These are phyloP conservation scores for Liopterus haemorrhoidalis DNA, from an alignment of 2,888 invertebrate genomes.

Conservation along the genomic window DNA sequence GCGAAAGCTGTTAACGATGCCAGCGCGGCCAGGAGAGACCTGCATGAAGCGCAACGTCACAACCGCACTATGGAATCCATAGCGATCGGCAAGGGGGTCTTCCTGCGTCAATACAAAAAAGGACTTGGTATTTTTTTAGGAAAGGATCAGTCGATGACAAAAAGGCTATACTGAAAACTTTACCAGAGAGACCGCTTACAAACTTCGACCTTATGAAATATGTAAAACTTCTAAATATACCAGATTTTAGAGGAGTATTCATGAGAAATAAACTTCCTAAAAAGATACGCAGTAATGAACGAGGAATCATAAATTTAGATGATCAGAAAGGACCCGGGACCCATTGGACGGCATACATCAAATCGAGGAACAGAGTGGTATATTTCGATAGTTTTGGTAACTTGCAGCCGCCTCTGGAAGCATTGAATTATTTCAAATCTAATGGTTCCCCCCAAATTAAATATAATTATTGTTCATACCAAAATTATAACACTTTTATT, in stretches of 20 bases:
- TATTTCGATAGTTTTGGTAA: constrained; percentile 41
- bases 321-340: constrained; percentile 29
- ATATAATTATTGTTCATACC: constrained; percentile 35
- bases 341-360: constrained; percentile 39
- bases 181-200: constrained; percentile 30
- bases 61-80: constrained; percentile 34
- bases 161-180: constrained; percentile 27
- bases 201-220: constrained; percentile 24
- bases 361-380: constrained; percentile 31
- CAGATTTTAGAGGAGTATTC: constrained; percentile 30
- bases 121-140: constrained; percentile 26
- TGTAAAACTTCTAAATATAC: constrained; percentile 13
- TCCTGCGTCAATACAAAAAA: constrained; percentile 28
- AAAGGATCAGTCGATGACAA: no score
- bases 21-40: constrained; percentile 26
- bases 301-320: constrained; percentile 34
- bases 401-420: constrained; percentile 35
- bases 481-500: constrained; percentile 33
- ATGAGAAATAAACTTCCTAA: constrained; percentile 30
- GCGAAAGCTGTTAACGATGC: constrained; percentile 33
- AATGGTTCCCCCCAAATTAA: constrained; percentile 14
- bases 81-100: constrained; percentile 32
- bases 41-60: constrained; percentile 33
- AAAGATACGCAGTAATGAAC: constrained; percentile 26
- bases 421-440: constrained; percentile 33